Percentiles rank a stretch among this genome's conserved stretches.
Evolutionary conservation across 1,140 invertebrate genomes (phyloP).

Genomic region (Drosophila orosa): DNA sequence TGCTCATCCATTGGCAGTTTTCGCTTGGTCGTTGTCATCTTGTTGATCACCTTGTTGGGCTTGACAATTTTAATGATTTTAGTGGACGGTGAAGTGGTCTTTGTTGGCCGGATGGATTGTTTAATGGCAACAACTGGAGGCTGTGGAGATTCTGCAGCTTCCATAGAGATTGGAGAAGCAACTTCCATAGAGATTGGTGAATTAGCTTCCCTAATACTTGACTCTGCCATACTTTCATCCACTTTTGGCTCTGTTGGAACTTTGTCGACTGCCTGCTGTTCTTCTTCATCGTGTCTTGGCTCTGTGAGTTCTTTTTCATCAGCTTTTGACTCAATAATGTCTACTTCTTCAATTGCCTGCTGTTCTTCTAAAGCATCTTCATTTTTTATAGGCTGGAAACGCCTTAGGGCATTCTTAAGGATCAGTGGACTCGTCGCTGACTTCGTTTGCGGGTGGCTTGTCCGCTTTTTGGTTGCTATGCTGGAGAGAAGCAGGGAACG

Average conservation of each 20-base stretch:
- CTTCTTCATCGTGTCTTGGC: neutral
- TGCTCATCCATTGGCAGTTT: slow-evolving; percentile 30
- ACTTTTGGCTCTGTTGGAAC: neutral
- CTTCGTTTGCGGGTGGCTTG: neutral
- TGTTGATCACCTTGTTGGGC: slow-evolving; percentile 80
- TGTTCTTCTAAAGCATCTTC: neutral
- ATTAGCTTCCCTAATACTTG: neutral
- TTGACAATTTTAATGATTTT: slow-evolving; percentile 77
- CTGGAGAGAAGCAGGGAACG: slow-evolving; percentile 56
- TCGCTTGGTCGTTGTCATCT: slow-evolving; percentile 61
- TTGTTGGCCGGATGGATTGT: neutral
- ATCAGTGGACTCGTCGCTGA: slow-evolving; percentile 49
- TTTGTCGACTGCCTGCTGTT: neutral
- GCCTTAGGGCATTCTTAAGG: slow-evolving; percentile 72
- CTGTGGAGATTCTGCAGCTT: neutral
- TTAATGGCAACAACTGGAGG: neutral
- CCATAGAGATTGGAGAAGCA: neutral
- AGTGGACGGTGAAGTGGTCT: slow-evolving; percentile 5
- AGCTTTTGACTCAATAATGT: neutral
- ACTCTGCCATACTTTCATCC: neutral
- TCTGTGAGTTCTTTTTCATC: neutral
- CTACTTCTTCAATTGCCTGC: neutral
- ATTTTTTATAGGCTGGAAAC: slow-evolving; percentile 37
- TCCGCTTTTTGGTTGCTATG: slow-evolving; percentile 54
- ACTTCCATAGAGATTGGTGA: neutral